Percentiles rank a stretch among this genome's conserved stretches.
Conservation (phyloP, 2,888 invertebrate genomes). For the Melieria crassipennis region DNA sequence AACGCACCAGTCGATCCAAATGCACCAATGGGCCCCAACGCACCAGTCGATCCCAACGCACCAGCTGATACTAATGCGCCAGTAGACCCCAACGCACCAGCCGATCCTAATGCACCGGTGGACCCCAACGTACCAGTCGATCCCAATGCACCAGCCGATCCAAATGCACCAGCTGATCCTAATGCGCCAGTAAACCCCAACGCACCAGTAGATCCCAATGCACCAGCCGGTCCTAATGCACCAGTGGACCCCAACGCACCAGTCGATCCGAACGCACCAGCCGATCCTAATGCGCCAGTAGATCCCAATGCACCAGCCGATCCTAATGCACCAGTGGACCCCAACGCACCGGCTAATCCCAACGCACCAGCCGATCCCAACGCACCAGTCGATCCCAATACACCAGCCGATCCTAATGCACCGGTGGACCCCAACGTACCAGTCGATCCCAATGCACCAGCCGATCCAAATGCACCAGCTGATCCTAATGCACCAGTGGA, state of each 20-base stretch:
- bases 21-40: too few species aligned
- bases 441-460: conserved; percentile 22
- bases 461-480: conserved; percentile 15
- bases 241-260: conserved; percentile 31
- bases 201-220: conserved; percentile 27
- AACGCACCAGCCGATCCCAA: conserved; percentile 28
- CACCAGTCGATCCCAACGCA: conserved; percentile 5
- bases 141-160: conserved; percentile 30
- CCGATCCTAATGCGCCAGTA: conserved; percentile 28
- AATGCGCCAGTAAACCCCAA: conserved; percentile 31
- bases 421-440: conserved; percentile 27
- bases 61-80: conserved; percentile 34
- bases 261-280: conserved; percentile 26
- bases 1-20: conserved; percentile 27
- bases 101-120: conserved; percentile 32
- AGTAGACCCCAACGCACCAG: conserved; percentile 33
- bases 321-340: conserved; percentile 27
- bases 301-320: conserved; percentile 27
- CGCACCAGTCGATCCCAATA: conserved; percentile 27
- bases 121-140: conserved; percentile 34
- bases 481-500: conserved; percentile 30
- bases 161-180: conserved; percentile 36
- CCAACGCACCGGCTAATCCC: conserved; percentile 30
- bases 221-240: conserved; percentile 27
- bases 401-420: conserved; percentile 36